phyloP scores from a whole-genome alignment of 2,113 vertebrate genomes.

The Dasypus novemcinctus region DNA sequence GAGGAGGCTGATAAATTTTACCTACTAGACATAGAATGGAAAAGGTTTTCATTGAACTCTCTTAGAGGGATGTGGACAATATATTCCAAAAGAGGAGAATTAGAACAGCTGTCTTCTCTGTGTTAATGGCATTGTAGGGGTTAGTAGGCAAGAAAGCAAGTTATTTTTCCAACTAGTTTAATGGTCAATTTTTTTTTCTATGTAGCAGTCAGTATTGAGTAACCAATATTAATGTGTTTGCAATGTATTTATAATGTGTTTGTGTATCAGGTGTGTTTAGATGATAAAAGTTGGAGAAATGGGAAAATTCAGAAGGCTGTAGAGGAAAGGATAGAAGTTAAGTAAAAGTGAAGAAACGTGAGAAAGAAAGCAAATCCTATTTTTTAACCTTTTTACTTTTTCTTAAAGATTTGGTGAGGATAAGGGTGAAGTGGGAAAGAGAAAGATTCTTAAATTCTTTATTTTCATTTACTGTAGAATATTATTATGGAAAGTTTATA shows the following conservation, averaged over 20 bases:
- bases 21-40: not conserved
- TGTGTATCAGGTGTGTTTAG: not conserved
- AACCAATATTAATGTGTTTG: not conserved
- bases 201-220: not conserved
- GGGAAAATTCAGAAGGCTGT: not conserved
- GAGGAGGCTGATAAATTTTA: not conserved
- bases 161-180: not conserved
- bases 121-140: not conserved
- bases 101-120: not conserved
- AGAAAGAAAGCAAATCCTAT: not conserved
- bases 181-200: not conserved
- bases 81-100: constrained; percentile 12
- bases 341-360: not conserved
- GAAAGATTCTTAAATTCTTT: constrained; percentile 29
- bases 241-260: not conserved
- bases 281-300: constrained; percentile 26
- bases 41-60: not conserved
- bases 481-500: constrained; percentile 12
- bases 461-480: constrained; percentile 16
- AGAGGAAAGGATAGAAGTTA: not conserved
- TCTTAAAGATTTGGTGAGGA: constrained; percentile 27
- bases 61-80: not conserved
- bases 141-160: not conserved
- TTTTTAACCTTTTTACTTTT: constrained; percentile 4
- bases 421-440: not conserved